phyloP scores from a whole-genome alignment of 2,113 vertebrate genomes.

The Candoia aspera region DNA sequence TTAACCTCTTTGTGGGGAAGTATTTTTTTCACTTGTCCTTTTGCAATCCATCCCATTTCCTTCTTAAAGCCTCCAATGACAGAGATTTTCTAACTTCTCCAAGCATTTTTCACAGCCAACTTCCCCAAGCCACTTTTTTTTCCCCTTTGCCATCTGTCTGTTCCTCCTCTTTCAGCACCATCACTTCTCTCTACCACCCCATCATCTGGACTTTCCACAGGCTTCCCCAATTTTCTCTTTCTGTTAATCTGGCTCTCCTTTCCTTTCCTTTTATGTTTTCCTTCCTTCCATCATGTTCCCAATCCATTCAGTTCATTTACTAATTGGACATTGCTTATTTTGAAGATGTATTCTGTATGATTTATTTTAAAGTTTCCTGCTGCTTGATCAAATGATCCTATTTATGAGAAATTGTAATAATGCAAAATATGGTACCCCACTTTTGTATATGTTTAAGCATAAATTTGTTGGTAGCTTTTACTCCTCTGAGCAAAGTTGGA shows the following conservation, averaged over 20 bases:
- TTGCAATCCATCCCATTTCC: constrained; percentile 4
- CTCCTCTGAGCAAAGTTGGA: neutral
- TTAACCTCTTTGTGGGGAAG: constrained; percentile 13
- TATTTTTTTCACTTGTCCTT: neutral
- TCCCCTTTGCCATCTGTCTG: neutral
- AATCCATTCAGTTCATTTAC: neutral
- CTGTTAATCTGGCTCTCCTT: neutral
- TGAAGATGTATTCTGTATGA: neutral
- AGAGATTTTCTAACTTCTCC: neutral
- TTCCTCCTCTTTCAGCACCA: too few relatives aligned
- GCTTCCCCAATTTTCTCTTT: neutral
- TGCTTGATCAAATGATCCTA: neutral
- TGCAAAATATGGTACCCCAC: neutral
- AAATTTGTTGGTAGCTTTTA: neutral
- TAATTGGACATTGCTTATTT: neutral
- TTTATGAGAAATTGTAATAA: neutral
- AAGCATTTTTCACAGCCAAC: neutral
- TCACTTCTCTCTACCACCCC: neutral
- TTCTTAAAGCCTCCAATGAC: neutral
- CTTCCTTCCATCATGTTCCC: neutral
- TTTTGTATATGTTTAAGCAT: neutral
- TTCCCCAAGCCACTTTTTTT: neutral
- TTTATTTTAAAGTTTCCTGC: neutral
- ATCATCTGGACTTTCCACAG: accelerated
- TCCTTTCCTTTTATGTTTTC: neutral